Percentiles rank a stretch among this genome's conserved stretches.
These are phyloP conservation scores for Pherbina coryleti DNA, from an alignment of 2,888 invertebrate genomes.

Conservation along the genomic window DNA sequence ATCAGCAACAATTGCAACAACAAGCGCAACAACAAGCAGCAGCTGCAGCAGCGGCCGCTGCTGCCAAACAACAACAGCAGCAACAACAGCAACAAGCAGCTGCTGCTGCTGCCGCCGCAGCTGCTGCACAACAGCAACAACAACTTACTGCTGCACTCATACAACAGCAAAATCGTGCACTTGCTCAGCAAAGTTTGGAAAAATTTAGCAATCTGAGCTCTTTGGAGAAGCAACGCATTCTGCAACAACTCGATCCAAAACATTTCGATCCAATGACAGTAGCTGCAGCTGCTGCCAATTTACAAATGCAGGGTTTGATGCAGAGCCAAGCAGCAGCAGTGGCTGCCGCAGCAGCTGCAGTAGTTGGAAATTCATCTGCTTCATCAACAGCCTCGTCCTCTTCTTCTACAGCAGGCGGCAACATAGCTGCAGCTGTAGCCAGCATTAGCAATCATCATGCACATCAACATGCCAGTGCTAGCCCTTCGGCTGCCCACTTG, in stretches of 20 bases:
- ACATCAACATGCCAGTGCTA: slow-evolving; percentile 50
- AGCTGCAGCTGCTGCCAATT: slow-evolving; percentile 64
- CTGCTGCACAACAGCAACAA: slow-evolving; percentile 72
- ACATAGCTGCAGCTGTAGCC: slow-evolving; percentile 25
- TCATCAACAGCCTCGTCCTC: slow-evolving; percentile 41
- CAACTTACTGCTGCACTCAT: slow-evolving; percentile 75
- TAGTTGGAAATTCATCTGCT: slow-evolving; percentile 40
- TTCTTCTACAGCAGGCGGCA: slow-evolving; percentile 32
- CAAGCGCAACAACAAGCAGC: slow-evolving; percentile 51
- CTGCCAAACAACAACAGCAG: slow-evolving; percentile 59
- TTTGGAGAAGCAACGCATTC: slow-evolving; percentile 72
- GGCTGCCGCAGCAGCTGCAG: slow-evolving; percentile 47
- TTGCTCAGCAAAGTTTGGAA: slow-evolving; percentile 76
- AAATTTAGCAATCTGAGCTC: slow-evolving; percentile 73
- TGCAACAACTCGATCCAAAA: slow-evolving; percentile 71
- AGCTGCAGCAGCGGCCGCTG: slow-evolving; percentile 55
- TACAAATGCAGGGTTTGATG: slow-evolving; percentile 64
- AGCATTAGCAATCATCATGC: slow-evolving; percentile 39
- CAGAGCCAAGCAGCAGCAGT: slow-evolving; percentile 63
- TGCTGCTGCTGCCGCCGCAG: slow-evolving; percentile 63
- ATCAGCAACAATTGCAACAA: slow-evolving; percentile 61
- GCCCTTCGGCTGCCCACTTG: slow-evolving; percentile 46
- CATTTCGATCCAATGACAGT: slow-evolving; percentile 68
- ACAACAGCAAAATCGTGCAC: slow-evolving; percentile 76
- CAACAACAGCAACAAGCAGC: slow-evolving; percentile 54